Conservation (phyloP, 2,888 invertebrate genomes). For the Conops quadrifasciatus region DNA sequence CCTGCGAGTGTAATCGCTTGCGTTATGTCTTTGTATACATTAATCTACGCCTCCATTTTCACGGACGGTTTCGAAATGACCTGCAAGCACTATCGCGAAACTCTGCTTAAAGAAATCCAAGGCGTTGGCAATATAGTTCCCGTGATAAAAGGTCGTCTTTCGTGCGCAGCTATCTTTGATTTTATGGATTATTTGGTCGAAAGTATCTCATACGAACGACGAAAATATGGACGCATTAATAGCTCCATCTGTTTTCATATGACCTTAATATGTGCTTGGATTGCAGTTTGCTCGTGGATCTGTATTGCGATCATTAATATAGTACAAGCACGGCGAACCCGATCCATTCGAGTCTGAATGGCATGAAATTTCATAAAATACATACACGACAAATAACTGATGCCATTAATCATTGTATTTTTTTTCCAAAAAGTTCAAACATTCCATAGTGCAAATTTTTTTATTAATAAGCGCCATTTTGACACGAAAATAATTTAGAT, state of each 20-base stretch:
- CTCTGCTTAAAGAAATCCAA: slow-evolving; percentile 69
- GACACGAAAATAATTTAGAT: too few species aligned
- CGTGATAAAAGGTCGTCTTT: slow-evolving; percentile 68
- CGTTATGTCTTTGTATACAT: slow-evolving; percentile 72
- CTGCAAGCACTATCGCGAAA: slow-evolving; percentile 78
- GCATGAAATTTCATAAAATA: neutral
- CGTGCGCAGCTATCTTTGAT: slow-evolving; percentile 79
- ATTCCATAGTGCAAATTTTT: slow-evolving; percentile 2
- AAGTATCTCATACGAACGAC: slow-evolving; percentile 70
- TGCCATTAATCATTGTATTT: neutral
- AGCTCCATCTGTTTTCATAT: slow-evolving; percentile 75
- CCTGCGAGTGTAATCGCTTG: slow-evolving; percentile 71
- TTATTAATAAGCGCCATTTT: too few species aligned
- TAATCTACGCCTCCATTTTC: slow-evolving; percentile 74
- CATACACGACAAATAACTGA: neutral
- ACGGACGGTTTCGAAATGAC: slow-evolving; percentile 79
- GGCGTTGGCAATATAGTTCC: slow-evolving; percentile 64
- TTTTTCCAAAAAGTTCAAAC: slow-evolving; percentile 5
- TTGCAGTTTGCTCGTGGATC: slow-evolving; percentile 70
- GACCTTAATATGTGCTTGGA: slow-evolving; percentile 73
- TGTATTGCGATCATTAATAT: slow-evolving; percentile 68
- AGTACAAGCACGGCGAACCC: slow-evolving; percentile 65
- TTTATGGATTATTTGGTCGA: slow-evolving; percentile 86
- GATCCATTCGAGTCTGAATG: slow-evolving; percentile 55
- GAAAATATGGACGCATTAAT: slow-evolving; percentile 76